phyloP scores from a whole-genome alignment of 2,113 vertebrate species.

The Megaleporinus macrocephalus region DNA sequence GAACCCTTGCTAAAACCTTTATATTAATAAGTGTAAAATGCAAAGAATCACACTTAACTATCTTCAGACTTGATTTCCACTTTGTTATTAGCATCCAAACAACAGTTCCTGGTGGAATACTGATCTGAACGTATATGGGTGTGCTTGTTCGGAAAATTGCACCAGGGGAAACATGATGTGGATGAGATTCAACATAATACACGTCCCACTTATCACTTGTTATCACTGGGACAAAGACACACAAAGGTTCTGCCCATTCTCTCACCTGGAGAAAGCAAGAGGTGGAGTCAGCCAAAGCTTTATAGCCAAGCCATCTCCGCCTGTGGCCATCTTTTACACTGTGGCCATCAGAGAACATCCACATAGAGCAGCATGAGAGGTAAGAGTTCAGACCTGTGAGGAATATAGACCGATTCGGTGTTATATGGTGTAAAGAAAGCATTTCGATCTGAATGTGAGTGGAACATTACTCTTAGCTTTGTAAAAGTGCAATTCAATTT shows the following conservation, averaged over 20 bases:
- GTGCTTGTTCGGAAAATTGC: neutral
- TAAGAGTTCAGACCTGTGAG: slow-evolving; percentile 50
- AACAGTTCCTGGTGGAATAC: slow-evolving; percentile 2
- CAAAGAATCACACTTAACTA: neutral
- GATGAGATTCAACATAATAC: slow-evolving; percentile 48
- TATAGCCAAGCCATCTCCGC: slow-evolving; percentile 56
- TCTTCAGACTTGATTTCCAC: neutral
- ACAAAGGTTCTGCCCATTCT: slow-evolving; percentile 34
- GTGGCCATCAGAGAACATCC: slow-evolving; percentile 38
- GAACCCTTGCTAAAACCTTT: neutral
- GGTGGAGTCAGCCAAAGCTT: slow-evolving; percentile 60
- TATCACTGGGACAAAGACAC: slow-evolving; percentile 3
- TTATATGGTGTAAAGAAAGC: no score
- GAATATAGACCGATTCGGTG: neutral
- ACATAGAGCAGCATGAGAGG: slow-evolving; percentile 65
- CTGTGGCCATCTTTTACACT: slow-evolving; percentile 3
- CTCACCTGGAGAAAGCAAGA: slow-evolving; percentile 19
- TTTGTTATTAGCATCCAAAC: slow-evolving; percentile 4
- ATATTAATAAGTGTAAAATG: neutral
- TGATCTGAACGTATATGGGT: neutral
- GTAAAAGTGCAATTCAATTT: no score
- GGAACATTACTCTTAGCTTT: no score
- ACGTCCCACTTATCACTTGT: slow-evolving; percentile 66
- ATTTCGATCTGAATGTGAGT: no score
- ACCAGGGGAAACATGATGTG: neutral